These are phyloP conservation scores for Bursaphelenchus mucronatus DNA, from an alignment of 1,140 invertebrate species.

Conservation along the genomic window DNA sequence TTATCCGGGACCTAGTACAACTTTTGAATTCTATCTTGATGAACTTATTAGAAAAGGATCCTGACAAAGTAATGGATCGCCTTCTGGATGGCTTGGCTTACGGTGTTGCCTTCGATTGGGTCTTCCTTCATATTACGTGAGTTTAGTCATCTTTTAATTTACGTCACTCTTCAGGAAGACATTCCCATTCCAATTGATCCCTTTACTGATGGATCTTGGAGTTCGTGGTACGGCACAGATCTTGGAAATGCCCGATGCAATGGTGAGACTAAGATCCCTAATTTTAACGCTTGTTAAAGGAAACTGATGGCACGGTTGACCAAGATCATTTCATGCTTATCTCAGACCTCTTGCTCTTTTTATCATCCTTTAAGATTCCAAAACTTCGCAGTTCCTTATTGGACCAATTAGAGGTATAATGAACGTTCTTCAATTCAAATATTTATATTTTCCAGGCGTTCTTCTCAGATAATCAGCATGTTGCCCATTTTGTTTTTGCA, in stretches of 20 bases:
- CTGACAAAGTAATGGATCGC: neutral
- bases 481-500: neutral
- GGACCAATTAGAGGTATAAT: constrained; percentile 4
- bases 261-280: neutral
- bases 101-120: constrained; percentile 8
- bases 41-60: too few relatives aligned
- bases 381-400: constrained; percentile 1
- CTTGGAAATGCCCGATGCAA: neutral
- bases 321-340: constrained; percentile 2
- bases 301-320: neutral
- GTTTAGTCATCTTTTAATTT: constrained; percentile 8
- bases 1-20: neutral
- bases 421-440: too few relatives aligned
- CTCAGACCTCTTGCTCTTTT: constrained; percentile 8
- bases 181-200: constrained; percentile 1
- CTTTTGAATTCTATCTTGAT: too few relatives aligned
- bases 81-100: constrained; percentile 12
- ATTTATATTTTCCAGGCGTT: neutral
- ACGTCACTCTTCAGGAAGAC: neutral
- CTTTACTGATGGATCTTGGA: constrained; percentile 8
- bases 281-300: neutral
- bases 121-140: constrained; percentile 14
- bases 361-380: neutral
- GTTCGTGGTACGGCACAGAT: neutral
- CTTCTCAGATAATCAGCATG: constrained; percentile 5